A percentile compares a stretch with the other conserved stretches of the same genome.
Conservation (phyloP, 1,140 invertebrate genomes). For the Liolophura sinensis region DNA sequence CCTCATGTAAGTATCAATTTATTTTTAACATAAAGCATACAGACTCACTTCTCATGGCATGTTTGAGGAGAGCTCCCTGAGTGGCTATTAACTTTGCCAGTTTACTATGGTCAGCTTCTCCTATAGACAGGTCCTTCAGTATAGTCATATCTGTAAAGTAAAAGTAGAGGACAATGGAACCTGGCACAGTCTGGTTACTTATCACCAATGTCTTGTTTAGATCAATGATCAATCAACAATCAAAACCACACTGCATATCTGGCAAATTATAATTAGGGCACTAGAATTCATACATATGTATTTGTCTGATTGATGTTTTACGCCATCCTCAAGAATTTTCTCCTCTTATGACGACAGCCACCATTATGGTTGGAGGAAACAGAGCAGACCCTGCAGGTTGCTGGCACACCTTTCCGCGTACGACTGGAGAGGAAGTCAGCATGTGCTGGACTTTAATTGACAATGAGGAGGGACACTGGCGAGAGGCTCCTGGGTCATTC, state of each 20-base stretch:
- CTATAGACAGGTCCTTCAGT: constrained; percentile 35
- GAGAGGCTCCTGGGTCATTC: no score
- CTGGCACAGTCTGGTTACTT: neutral
- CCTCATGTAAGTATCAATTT: neutral
- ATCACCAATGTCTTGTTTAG: neutral
- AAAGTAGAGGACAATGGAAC: neutral
- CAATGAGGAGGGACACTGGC: no score
- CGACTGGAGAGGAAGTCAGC: no score
- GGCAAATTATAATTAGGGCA: neutral
- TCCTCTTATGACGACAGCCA: no score
- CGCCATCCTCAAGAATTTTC: no score
- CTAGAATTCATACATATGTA: neutral
- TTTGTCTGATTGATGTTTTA: no score
- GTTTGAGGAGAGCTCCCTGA: constrained; percentile 32
- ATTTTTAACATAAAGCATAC: neutral
- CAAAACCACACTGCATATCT: neutral
- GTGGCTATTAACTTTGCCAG: constrained; percentile 25
- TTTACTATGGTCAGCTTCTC: constrained; percentile 20
- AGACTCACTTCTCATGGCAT: constrained; percentile 41
- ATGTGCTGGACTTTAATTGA: no score
- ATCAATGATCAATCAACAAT: neutral
- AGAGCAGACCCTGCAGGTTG: no score
- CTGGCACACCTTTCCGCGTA: no score
- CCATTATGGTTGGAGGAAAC: no score
- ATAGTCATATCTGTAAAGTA: constrained; percentile 38